phyloP scores from a whole-genome alignment of 1,140 invertebrate genomes.

The Drosophila pruinosa region DNA sequence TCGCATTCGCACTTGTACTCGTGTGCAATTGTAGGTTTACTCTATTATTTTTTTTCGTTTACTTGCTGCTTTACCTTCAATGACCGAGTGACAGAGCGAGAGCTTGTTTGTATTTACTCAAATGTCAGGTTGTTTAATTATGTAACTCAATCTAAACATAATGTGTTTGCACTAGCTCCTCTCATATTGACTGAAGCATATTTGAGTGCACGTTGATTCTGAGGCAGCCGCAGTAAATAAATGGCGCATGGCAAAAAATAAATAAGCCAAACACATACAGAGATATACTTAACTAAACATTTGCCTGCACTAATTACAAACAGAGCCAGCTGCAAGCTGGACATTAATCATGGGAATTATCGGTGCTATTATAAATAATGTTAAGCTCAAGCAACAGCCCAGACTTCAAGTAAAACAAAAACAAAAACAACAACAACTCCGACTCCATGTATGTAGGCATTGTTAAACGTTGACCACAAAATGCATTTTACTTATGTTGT shows the following conservation, averaged over 20 bases:
- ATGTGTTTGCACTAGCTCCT: slow-evolving; percentile 36
- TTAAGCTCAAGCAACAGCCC: slow-evolving; percentile 31
- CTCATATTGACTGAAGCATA: slow-evolving; percentile 43
- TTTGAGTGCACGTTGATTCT: slow-evolving; percentile 42
- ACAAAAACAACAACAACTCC: slow-evolving; percentile 2
- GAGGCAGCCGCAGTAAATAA: slow-evolving; percentile 48
- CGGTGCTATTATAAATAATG: slow-evolving; percentile 54
- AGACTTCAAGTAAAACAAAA: slow-evolving; percentile 20
- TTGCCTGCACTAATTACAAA: slow-evolving; percentile 60
- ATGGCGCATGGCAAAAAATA: slow-evolving; percentile 55
- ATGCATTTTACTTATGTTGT: slow-evolving; percentile 49
- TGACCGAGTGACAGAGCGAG: neutral
- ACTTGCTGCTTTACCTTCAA: neutral
- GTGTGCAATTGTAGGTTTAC: neutral
- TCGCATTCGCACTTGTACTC: neutral
- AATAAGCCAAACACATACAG: slow-evolving; percentile 38
- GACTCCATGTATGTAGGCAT: slow-evolving; percentile 2
- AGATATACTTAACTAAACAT: slow-evolving; percentile 42
- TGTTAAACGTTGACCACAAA: slow-evolving; percentile 32
- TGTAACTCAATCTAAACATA: slow-evolving; percentile 58
- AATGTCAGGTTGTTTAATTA: slow-evolving; percentile 61
- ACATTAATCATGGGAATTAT: slow-evolving; percentile 61
- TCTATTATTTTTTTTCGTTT: neutral
- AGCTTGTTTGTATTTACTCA: slow-evolving; percentile 44
- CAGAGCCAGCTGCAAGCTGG: slow-evolving; percentile 38